phyloP scores from a whole-genome alignment of 1,140 invertebrate genomes.

The Saccostrea echinata region DNA sequence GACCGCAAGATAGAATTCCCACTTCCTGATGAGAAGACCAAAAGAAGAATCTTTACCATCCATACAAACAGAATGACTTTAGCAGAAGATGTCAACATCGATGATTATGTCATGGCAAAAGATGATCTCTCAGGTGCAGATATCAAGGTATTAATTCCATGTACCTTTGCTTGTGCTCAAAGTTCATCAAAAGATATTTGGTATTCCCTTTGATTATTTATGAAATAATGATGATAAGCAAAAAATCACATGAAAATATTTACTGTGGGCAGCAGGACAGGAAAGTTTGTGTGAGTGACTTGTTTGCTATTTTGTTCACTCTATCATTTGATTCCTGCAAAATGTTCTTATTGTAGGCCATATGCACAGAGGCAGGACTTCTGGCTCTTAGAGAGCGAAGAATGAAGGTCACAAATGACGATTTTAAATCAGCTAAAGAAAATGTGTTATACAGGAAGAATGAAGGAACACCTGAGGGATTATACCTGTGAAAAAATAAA shows the following conservation, averaged over 20 bases:
- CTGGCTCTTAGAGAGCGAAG: conserved; percentile 98
- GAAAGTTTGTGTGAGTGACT: no score
- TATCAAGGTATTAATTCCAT: conserved; percentile 83
- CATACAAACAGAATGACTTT: conserved; percentile 99
- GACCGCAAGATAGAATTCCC: conserved; percentile 99
- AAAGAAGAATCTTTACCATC: conserved; percentile 98
- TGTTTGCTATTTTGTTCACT: no score
- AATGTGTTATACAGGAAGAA: conserved; percentile 99
- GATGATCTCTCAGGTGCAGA: conserved; percentile 99
- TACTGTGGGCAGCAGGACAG: no score
- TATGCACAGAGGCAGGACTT: conserved; percentile 99
- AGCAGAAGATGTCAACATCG: conserved; percentile 97
- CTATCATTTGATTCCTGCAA: no score
- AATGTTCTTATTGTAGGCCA: conserved; percentile 87
- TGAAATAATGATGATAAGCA: no score
- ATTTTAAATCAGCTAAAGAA: conserved; percentile 99
- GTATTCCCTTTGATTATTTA: no score
- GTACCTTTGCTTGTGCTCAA: no score
- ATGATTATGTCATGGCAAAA: conserved; percentile 99
- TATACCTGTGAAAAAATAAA: conserved; percentile 91
- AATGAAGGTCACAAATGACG: conserved; percentile 99
- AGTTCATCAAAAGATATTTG: no score
- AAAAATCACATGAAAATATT: no score
- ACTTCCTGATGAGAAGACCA: conserved; percentile 99
- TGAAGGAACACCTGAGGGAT: conserved; percentile 98